Conservation (phyloP, 2,888 invertebrate species). For the Branchipolynoe longqiensis region DNA sequence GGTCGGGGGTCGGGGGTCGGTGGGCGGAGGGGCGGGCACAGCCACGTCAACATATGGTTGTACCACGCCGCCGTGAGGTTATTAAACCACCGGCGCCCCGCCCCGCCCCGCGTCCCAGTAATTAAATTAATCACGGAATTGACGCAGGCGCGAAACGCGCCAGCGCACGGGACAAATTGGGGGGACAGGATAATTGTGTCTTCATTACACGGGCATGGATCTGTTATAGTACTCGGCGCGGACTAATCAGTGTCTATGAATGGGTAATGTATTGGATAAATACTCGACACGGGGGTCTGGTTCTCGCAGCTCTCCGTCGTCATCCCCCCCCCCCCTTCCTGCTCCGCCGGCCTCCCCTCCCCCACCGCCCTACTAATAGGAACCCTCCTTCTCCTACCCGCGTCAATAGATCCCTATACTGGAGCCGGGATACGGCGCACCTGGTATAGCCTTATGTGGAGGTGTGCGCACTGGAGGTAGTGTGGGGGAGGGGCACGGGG, state of each 20-base stretch:
- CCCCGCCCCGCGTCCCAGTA: conserved; percentile 5
- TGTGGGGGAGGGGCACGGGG: too few species aligned
- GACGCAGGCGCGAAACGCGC: conserved; percentile 2
- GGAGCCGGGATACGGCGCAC: not conserved
- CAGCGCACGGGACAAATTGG: conserved; percentile 28
- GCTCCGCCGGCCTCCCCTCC: not conserved
- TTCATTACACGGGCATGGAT: conserved; percentile 54
- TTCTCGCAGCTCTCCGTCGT: conserved; percentile 16
- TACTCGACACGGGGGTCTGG: conserved; percentile 30
- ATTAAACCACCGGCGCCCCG: conserved; percentile 6
- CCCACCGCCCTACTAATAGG: not conserved
- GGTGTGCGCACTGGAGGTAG: too few species aligned
- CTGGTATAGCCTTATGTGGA: too few species aligned
- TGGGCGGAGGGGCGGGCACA: not conserved
- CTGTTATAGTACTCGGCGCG: conserved; percentile 30
- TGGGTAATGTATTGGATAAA: conserved; percentile 58
- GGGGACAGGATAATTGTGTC: conserved; percentile 55
- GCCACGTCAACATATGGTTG: conserved; percentile 22
- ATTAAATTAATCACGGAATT: conserved; percentile 56
- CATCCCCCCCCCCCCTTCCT: not conserved
- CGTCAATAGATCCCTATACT: not conserved
- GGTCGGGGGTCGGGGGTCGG: not conserved
- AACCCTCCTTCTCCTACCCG: not conserved
- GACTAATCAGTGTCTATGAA: conserved; percentile 44
- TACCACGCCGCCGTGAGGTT: conserved; percentile 5